Evolutionary conservation across 2,113 vertebrate genomes (phyloP).

Genomic region (Chloropsis cyanopogon): DNA sequence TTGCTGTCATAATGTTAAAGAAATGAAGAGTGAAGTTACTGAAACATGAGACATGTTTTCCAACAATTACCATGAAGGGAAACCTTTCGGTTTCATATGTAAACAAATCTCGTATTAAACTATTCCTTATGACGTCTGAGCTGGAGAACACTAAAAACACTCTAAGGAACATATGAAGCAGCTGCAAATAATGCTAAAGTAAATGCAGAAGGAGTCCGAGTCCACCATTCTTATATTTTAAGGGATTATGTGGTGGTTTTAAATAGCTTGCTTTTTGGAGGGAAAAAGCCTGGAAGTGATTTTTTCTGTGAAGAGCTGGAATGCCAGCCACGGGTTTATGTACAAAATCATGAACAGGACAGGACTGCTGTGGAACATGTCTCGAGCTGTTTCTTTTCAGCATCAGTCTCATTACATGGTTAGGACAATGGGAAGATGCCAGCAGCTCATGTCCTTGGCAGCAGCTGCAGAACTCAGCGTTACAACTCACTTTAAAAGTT

Average conservation of each 20-base stretch:
- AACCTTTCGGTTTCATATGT: slow-evolving; percentile 80
- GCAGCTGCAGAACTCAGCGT: no score
- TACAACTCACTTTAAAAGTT: no score
- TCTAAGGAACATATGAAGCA: slow-evolving; percentile 80
- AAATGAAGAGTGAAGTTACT: slow-evolving; percentile 83
- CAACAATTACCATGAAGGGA: slow-evolving; percentile 86
- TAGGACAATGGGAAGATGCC: no score
- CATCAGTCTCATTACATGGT: no score
- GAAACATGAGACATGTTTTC: slow-evolving; percentile 79
- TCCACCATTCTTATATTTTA: slow-evolving; percentile 85
- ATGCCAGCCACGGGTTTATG: no score
- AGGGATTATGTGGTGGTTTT: slow-evolving; percentile 72
- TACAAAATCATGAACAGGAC: no score
- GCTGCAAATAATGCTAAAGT: slow-evolving; percentile 75
- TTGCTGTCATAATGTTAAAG: slow-evolving; percentile 84
- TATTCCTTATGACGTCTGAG: slow-evolving; percentile 91
- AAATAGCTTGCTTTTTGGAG: background rate
- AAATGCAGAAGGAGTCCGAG: slow-evolving; percentile 74
- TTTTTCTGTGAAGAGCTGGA: background rate
- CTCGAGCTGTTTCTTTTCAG: no score
- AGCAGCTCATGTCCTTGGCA: no score
- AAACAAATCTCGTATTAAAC: slow-evolving; percentile 75
- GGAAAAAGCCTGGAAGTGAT: background rate
- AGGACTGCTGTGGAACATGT: no score
- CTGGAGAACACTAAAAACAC: slow-evolving; percentile 88